Percentiles rank a stretch among this genome's conserved stretches.
Evolutionary conservation across 2,888 invertebrate species (phyloP).

Genomic region (Teleiodes luculella): DNA sequence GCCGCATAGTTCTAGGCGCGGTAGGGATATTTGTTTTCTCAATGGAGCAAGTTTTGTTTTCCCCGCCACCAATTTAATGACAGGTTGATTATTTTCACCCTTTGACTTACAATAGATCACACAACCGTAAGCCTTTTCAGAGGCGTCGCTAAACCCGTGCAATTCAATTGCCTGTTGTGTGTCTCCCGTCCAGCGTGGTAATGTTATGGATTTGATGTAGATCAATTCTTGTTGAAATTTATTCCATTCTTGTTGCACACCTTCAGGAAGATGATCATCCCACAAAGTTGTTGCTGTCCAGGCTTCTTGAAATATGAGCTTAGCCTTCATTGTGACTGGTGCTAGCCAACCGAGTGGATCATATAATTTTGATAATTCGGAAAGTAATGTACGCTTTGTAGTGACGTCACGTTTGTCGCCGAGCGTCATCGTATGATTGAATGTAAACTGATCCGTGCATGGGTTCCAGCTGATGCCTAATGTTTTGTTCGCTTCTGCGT

Average conservation of each 20-base stretch:
- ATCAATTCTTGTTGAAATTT: background rate
- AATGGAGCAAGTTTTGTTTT: slow-evolving; percentile 2
- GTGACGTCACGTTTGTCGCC: background rate
- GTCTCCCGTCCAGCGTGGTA: background rate
- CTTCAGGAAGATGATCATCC: background rate
- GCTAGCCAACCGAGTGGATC: slow-evolving; percentile 2
- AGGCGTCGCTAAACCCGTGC: slow-evolving; percentile 1
- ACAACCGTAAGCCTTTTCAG: background rate
- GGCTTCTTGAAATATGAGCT: background rate
- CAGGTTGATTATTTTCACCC: background rate
- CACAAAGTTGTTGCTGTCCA: background rate
- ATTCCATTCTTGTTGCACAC: background rate
- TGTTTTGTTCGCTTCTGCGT: background rate
- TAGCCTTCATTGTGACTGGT: background rate
- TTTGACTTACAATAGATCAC: background rate
- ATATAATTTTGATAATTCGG: background rate
- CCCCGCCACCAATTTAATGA: background rate
- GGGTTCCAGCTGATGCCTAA: slow-evolving; percentile 4
- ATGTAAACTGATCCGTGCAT: slow-evolving; percentile 3
- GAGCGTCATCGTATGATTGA: background rate
- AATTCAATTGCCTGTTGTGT: background rate
- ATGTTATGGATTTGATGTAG: background rate
- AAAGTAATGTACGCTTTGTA: background rate
- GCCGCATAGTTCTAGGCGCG: background rate
- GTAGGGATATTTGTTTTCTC: background rate